Conservation (phyloP, 2,888 invertebrate species). For the Pecten maximus region DNA sequence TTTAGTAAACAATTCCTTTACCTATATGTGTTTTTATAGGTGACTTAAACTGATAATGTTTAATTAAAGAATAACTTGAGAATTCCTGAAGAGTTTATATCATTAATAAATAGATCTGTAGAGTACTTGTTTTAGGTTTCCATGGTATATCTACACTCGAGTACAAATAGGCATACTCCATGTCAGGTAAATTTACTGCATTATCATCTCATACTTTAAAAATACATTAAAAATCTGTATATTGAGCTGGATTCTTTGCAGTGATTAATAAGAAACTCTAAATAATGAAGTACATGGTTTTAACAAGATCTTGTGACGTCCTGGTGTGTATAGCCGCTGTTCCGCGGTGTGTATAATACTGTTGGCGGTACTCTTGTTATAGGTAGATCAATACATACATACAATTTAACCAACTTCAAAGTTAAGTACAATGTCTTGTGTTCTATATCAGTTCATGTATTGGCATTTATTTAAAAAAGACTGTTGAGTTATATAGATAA, state of each 20-base stretch:
- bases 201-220: background rate
- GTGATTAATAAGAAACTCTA: background rate
- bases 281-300: background rate
- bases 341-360: background rate
- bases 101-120: too few species aligned
- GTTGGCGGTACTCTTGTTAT: background rate
- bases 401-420: constrained; percentile 18
- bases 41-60: too few species aligned
- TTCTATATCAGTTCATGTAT: background rate
- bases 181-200: background rate
- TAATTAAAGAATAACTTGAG: too few species aligned
- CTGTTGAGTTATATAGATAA: background rate
- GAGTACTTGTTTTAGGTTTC: background rate
- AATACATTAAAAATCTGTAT: background rate
- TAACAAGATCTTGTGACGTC: background rate
- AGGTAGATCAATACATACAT: constrained; percentile 7
- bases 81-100: too few species aligned
- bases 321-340: background rate
- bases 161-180: too few species aligned
- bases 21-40: too few species aligned
- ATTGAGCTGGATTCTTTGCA: background rate
- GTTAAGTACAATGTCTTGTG: constrained; percentile 26
- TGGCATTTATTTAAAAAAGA: constrained; percentile 21
- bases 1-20: too few species aligned
- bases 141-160: background rate